Conservation (phyloP, 2,888 invertebrate species). For the Labia minor region DNA sequence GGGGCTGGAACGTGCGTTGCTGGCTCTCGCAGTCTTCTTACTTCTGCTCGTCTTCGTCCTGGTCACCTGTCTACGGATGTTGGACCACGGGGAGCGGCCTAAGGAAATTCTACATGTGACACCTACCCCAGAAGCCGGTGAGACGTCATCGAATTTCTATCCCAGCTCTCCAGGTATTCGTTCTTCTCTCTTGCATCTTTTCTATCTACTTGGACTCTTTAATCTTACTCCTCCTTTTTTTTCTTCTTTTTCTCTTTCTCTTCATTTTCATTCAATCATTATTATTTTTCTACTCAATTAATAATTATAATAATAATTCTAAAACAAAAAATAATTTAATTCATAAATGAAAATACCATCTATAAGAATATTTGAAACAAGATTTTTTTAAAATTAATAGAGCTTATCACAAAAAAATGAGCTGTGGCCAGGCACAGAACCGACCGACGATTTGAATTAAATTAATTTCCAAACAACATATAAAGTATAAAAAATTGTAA, state of each 20-base stretch:
- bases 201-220: not conserved
- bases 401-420: too few relatives aligned
- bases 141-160: not conserved
- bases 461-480: too few relatives aligned
- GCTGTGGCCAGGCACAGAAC: too few relatives aligned
- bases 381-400: too few relatives aligned
- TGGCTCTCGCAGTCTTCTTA: slow-evolving; percentile 46
- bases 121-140: slow-evolving; percentile 20
- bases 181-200: not conserved
- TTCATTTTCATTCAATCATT: not conserved
- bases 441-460: too few relatives aligned
- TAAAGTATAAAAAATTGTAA: too few relatives aligned
- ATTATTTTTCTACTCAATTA: too few relatives aligned
- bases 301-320: too few relatives aligned
- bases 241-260: not conserved
- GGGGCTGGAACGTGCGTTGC: slow-evolving; percentile 56
- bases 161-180: not conserved
- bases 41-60: slow-evolving; percentile 49
- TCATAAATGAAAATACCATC: too few relatives aligned
- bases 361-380: too few relatives aligned
- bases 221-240: not conserved
- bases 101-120: slow-evolving; percentile 24
- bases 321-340: too few relatives aligned
- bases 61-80: slow-evolving; percentile 46
- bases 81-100: slow-evolving; percentile 41